Conservation (phyloP, 2,113 vertebrate genomes). For the Sus scrofa region T2T-Sscrofa CM000812.6:56904001-56904500, state of each 20-base stretch:
- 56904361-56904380: slow-evolving; percentile 39
- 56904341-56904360: slow-evolving; percentile 8
- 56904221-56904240: not conserved
- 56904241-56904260: slow-evolving; percentile 19
- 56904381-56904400: slow-evolving; percentile 22
- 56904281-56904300: slow-evolving; percentile 5
- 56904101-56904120: slow-evolving; percentile 50
- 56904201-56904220: slow-evolving; percentile 43
- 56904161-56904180: slow-evolving; percentile 8
- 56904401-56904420: slow-evolving; percentile 37
- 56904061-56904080: slow-evolving; percentile 41
- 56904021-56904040: not conserved
- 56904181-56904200: slow-evolving; percentile 16
- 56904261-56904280: slow-evolving; percentile 25
- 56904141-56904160: not conserved
- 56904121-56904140: slow-evolving; percentile 15
- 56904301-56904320: slow-evolving; percentile 39
- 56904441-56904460: not conserved
- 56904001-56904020: slow-evolving; percentile 26
- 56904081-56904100: not conserved
- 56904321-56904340: slow-evolving; percentile 26
- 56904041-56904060: slow-evolving; percentile 68
- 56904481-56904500: slow-evolving; percentile 14
- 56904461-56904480: not conserved
- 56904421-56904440: slow-evolving; percentile 33